Percentiles rank a stretch among this genome's conserved stretches.
Evolutionary conservation across 2,113 vertebrate genomes (phyloP).

Genomic region (Apodemus sylvaticus): DNA sequence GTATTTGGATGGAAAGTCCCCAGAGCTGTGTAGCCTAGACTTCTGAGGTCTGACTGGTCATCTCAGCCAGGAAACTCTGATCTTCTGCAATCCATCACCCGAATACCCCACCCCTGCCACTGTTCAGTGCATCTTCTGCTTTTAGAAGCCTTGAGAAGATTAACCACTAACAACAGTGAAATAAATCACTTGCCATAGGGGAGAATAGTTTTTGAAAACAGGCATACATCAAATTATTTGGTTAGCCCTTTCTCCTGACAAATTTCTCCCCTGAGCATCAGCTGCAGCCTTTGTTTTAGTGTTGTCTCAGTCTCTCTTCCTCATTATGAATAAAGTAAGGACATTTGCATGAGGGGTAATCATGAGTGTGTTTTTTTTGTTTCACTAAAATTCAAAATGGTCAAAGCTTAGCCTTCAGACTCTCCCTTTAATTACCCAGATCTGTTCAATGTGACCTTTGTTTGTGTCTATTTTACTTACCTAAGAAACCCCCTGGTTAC

Average conservation of each 20-base stretch:
- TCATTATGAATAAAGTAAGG: neutral
- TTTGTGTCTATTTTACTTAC: neutral
- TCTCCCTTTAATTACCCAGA: neutral
- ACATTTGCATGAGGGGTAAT: neutral
- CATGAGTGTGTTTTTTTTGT: neutral
- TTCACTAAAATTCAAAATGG: neutral
- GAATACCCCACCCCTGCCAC: neutral
- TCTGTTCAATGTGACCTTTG: fast-evolving
- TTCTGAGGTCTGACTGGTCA: neutral
- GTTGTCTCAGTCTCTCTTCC: neutral
- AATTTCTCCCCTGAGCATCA: neutral
- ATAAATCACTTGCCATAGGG: neutral
- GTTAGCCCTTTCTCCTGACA: neutral
- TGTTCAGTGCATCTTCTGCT: neutral
- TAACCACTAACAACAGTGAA: neutral
- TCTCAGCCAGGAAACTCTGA: neutral
- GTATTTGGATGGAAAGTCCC: no score
- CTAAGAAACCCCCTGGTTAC: slow-evolving; percentile 2
- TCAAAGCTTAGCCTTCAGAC: fast-evolving
- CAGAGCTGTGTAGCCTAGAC: neutral
- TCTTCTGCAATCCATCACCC: neutral
- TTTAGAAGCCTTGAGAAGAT: neutral
- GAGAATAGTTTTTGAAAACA: neutral
- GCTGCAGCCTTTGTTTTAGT: neutral
- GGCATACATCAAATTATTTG: neutral